A percentile compares a stretch with the other conserved stretches of the same genome.
These are phyloP conservation scores for Sinocyclocheilus anophthalmus DNA, from an alignment of 2,113 vertebrate genomes.

Conservation along the genomic window DNA sequence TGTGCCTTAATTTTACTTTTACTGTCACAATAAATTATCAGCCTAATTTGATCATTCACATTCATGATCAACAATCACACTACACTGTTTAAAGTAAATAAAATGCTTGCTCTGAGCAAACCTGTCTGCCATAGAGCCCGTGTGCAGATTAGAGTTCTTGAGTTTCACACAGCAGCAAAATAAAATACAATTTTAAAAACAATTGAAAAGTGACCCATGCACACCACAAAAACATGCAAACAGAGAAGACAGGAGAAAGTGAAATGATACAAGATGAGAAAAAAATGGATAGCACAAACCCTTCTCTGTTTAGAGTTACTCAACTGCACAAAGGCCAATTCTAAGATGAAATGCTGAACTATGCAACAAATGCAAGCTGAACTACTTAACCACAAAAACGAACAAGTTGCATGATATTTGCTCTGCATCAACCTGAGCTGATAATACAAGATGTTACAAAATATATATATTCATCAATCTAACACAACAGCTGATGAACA, in stretches of 20 bases:
- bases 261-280: slow-evolving; percentile 29
- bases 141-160: neutral
- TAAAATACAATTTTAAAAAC: neutral
- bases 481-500: neutral
- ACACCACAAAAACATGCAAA: slow-evolving; percentile 53
- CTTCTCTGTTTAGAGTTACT: slow-evolving; percentile 67
- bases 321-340: neutral
- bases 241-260: slow-evolving; percentile 31
- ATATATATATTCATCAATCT: neutral
- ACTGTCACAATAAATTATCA: neutral
- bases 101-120: neutral
- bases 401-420: neutral
- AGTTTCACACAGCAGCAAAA: neutral
- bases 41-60: neutral
- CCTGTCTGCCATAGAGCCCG: too few relatives aligned
- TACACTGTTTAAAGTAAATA: neutral
- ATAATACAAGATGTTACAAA: neutral
- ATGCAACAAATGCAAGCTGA: neutral
- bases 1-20: too few relatives aligned
- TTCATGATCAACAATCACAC: neutral
- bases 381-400: neutral
- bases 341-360: neutral
- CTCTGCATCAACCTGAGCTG: neutral
- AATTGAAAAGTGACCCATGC: neutral
- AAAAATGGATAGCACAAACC: slow-evolving; percentile 5